Evolutionary conservation across 2,113 vertebrate genomes (phyloP), one percentile per base, ranked within the genome.

Genomic region (Hippocampus zosterae): DNA sequence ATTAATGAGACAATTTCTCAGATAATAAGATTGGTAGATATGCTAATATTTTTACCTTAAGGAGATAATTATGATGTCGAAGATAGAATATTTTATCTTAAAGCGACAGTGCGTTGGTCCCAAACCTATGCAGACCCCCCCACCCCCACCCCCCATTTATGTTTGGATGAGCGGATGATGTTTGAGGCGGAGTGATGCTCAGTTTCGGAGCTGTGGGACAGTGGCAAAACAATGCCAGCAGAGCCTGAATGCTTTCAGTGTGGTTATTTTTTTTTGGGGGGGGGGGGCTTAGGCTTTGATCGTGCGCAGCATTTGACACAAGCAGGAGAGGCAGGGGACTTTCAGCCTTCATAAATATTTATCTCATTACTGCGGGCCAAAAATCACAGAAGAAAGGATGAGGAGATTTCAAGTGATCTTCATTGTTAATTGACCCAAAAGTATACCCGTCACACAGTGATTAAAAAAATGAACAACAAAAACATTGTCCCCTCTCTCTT

Each of bases 1-100:
- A 89, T 93, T 93, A 93, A 93, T 93, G 92, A 93, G 90, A 88
- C 92, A 92, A 93, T 93, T 93, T 93, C 87, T 92, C 91, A 91
- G 88, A 92, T 93, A 92, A 93, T 93, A 93, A 92, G 92, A 93
- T 93, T 91, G 92, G 91, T 91, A 91, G 92, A 91, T 92, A 93
- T 93, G 92, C 92, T 93, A 93, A 93, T 93, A 92, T 92, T 91
- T 93, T 91, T 93, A 93, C 92, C 92, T 93, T 93, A 93, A 93
- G 92, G 92, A 93, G 92, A 93, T 93, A 92, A 93, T 93, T 93
- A 93, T 92, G 92, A 92, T 93, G 91, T 92, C 85, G 90, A 89
- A 90, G 92, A 93, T 91, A 90, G 90, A 92, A 93, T 91, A 89
- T 90, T 90, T 90, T 92, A 92, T 91, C 89, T 92, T 93, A 93